A percentile compares a stretch with the other conserved stretches of the same genome.
These are phyloP conservation scores for Malurus alboscapulatus DNA, from an alignment of 2,113 vertebrate species.

Conservation along the genomic window DNA sequence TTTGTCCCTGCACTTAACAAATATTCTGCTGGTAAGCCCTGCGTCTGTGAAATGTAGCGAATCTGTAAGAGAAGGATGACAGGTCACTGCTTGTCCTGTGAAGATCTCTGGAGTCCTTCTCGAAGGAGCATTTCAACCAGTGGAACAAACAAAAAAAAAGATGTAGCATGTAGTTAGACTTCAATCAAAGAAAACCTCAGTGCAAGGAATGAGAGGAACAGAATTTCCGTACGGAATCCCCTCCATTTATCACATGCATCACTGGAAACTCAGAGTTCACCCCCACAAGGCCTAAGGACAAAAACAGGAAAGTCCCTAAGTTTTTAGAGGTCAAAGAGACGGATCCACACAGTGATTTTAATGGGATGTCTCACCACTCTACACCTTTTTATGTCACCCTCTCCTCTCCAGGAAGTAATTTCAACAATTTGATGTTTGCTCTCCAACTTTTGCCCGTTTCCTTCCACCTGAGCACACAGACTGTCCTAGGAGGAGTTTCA, in stretches of 20 bases:
- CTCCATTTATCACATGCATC: background rate
- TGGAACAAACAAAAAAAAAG: background rate
- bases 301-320: background rate
- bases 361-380: background rate
- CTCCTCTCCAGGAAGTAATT: background rate
- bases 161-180: background rate
- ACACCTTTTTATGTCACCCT: background rate
- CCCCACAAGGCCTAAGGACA: background rate
- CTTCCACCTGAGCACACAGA: background rate
- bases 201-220: background rate
- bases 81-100: slow-evolving; percentile 38
- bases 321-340: background rate
- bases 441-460: background rate
- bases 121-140: slow-evolving; percentile 19
- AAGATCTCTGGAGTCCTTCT: background rate
- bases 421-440: background rate
- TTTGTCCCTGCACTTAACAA: slow-evolving; percentile 97
- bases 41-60: slow-evolving; percentile 98
- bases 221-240: background rate
- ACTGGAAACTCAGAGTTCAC: background rate
- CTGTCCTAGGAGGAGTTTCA: background rate
- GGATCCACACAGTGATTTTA: background rate
- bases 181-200: background rate
- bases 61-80: slow-evolving; percentile 81
- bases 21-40: slow-evolving; percentile 97